Evolutionary conservation across 2,888 invertebrate species (phyloP), one percentile per base, ranked within the genome.

Genomic region (Drosophila phalerata): DNA sequence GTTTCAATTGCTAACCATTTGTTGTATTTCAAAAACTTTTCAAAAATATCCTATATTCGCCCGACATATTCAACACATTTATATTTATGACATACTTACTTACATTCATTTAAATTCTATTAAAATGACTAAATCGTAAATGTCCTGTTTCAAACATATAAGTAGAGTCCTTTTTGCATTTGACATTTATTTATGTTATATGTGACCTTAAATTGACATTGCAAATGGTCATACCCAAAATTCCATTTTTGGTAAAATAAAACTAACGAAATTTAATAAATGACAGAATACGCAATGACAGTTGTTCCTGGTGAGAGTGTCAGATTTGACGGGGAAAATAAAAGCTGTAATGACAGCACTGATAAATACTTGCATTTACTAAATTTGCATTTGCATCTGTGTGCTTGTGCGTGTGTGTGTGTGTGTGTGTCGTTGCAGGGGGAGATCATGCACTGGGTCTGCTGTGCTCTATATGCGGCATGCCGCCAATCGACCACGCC

Each of bases 381-480:
- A 22, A 22, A 22, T 42, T 30, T 17, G 13, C 11, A 11, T 3
- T 4, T 45, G 47, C 49, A 38, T 11, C 9, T 52, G 17, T 53
- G 38, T 17, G 13, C 17, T 48, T 37, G 10, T 61, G 42, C 30
- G 49, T 42, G 17, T 58, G 15, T 15, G 3, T 15, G 3, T 51
- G 22, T 22, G 19, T 13, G 28, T 9, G n/a, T 8, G 37, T 37
- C 34, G 37, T 55, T 56, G 40, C 53, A 98, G 97, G 99, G 98
- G 30, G 97, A 98, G 85, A 94, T 95, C 71, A 93, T 96, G 57
- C 98, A 98, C 90, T 99, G 99, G 99, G 94, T 99, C 91, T 97
- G 97, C 51, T 99, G 99, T 94, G 96, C 98, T 6, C 93, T 99
- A 49, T 99, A 97, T 93, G 97, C 97, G 37, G 97, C 97, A 28